Evolutionary conservation across 2,113 vertebrate genomes (phyloP).

Genomic region (Ailurus styani): DNA sequence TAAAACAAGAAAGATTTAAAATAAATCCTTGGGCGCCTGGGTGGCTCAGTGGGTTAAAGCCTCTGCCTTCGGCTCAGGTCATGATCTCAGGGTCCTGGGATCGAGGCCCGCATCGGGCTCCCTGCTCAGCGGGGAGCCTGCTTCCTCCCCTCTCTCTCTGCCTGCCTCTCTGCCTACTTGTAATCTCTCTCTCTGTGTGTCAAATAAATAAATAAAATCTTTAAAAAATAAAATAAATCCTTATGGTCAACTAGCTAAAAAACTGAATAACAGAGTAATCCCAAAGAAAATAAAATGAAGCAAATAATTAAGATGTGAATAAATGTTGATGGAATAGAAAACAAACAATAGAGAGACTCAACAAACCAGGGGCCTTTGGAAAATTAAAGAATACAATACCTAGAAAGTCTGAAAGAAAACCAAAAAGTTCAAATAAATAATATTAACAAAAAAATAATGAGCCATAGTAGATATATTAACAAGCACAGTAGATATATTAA

Average conservation of each 20-base stretch:
- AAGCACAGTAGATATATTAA: neutral
- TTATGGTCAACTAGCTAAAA: neutral
- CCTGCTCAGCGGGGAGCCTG: too few relatives aligned
- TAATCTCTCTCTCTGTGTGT: too few relatives aligned
- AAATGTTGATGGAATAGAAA: neutral
- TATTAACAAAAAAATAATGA: neutral
- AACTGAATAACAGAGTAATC: neutral
- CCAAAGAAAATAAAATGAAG: neutral
- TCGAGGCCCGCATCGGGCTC: too few relatives aligned
- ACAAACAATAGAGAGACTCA: neutral
- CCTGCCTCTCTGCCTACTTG: too few relatives aligned
- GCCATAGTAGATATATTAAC: neutral
- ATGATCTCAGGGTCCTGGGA: too few relatives aligned
- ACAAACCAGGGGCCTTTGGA: neutral
- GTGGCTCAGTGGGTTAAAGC: too few relatives aligned
- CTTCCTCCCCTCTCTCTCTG: too few relatives aligned
- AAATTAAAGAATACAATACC: neutral
- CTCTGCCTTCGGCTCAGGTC: too few relatives aligned
- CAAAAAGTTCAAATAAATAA: neutral
- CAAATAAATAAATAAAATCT: too few relatives aligned
- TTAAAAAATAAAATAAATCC: neutral
- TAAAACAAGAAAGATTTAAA: neutral
- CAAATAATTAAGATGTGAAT: neutral
- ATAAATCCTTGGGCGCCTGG: neutral
- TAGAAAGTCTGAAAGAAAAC: neutral